Base-by-base conservation (phyloP, 2,113 vertebrate genomes). In the Sapayoa aenigma region DNA sequence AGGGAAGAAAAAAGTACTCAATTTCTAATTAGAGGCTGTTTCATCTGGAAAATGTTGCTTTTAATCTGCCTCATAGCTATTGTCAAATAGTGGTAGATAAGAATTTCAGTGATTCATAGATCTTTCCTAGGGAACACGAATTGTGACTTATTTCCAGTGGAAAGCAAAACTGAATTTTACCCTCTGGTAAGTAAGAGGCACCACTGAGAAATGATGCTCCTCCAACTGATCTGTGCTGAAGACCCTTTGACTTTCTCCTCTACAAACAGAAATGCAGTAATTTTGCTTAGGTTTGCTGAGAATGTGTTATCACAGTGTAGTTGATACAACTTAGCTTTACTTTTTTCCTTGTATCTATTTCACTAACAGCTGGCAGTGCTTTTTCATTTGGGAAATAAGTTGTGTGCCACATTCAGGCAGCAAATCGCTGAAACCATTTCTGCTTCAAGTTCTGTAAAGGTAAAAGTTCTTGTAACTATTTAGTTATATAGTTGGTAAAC, bases 31-130 rank as follows among this genome's bases (percentile, higher is more conserved):
- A 81, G 90, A 88, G 33, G 53, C 46, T 74, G 52, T 60, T 95
- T 96, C 80, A 91, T 96, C 90, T 96, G 88, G 88, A 89, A 89
- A 85, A 55, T 10, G 21, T 87, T 96, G 87, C 67, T 69, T 94
- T 90, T 65, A n/a, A 88, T 92, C 49, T 96, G 74, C 74, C 93
- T 92, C n/a, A 75, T 67, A 95, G 92, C 87, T 77, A 42, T 96
- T 97, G 86, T 94, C 91, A 91, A 83, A 89, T 73, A 94, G 71
- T 53, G 62, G 53, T 91, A 67, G 89, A 96, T 95, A 83, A 91
- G 89, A 60, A 85, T 94, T 90, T 76, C 31, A 90, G 27, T 37
- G 59, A 77, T 82, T 77, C 50, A 71, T 67, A 59, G 63, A n/a
- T 46, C 31, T 75, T 69, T 90, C 13, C 20, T 66, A 27, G 6